These are phyloP conservation scores for Hippocampus barbouri DNA, from an alignment of 2,113 vertebrate species.

Conservation along the genomic window DNA sequence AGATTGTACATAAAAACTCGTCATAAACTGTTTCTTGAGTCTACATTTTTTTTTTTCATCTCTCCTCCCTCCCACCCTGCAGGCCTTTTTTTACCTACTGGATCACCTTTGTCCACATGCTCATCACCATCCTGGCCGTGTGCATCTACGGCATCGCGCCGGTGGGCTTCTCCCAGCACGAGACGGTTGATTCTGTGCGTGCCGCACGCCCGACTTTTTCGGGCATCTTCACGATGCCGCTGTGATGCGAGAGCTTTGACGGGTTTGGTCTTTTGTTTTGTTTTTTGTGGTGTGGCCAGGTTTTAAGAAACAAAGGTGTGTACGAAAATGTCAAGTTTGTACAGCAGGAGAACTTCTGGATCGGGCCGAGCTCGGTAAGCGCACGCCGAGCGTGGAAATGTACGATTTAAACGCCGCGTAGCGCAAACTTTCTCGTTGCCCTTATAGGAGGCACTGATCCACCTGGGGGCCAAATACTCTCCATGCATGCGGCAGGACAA, in stretches of 20 bases:
- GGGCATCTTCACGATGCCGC: background rate
- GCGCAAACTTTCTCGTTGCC: background rate
- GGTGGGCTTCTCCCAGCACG: slow-evolving; percentile 95
- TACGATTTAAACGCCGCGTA: too few species aligned
- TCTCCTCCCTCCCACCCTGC: slow-evolving; percentile 12
- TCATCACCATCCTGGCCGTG: slow-evolving; percentile 93
- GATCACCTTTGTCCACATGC: slow-evolving; percentile 95
- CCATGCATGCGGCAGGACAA: slow-evolving; percentile 97
- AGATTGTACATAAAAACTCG: too few species aligned
- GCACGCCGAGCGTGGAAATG: background rate
- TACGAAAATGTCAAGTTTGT: slow-evolving; percentile 98
- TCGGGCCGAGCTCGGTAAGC: slow-evolving; percentile 94
- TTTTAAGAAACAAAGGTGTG: slow-evolving; percentile 94
- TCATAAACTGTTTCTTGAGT: too few species aligned
- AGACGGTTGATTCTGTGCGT: slow-evolving; percentile 97
- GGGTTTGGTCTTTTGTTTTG: too few species aligned
- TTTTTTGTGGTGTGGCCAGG: slow-evolving; percentile 60
- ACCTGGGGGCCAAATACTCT: slow-evolving; percentile 96
- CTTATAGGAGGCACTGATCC: slow-evolving; percentile 89
- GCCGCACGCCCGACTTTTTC: background rate
- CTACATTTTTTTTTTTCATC: background rate
- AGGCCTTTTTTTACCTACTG: slow-evolving; percentile 99
- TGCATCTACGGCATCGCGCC: slow-evolving; percentile 96
- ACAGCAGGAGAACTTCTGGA: slow-evolving; percentile 99
- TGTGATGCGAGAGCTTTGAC: background rate